Base-by-base conservation (phyloP, 2,797 vertebrate species). In the Sylvia borin region DNA sequence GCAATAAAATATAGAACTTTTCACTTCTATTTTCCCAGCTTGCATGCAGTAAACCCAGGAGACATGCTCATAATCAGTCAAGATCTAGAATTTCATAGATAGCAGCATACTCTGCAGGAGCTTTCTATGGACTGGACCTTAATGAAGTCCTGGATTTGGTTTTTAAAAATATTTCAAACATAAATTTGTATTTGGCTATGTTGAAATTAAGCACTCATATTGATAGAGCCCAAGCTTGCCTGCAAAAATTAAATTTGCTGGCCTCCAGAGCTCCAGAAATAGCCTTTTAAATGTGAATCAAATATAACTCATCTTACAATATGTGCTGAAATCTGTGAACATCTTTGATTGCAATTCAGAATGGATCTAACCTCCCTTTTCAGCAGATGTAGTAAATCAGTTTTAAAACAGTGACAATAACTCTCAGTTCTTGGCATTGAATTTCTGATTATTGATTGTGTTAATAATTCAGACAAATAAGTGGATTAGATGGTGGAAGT, bases 1-100 rank as follows among this genome's bases (percentile, higher is more conserved):
- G 85, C 92, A 92, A 93, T 81, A 78, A 85, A 73, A 90, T 78
- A 75, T 0, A 78, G 95, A 94, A 92, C 66, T 90, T 92, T 91
- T 95, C 78, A 85, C 54, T 97, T 88, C 60, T 93, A 1, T 76
- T 94, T 92, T 94, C 43, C 73, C 43, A 87, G 70, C 53, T 73
- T 95, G 83, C 71, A 74, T 92, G 90, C 79, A 92, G 64, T 88
- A 81, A 81, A 79, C 34, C 50, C 51, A 80, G 62, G 54, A 67
- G 18, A 68, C 0, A 0, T 78, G 27, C 47, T 89, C 50, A 29
- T 83, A 71, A 24, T 67, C 36, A 74, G 11, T 58, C 65, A 83
- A 36, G 16, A 25, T 80, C 34, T 68, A 77, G 53, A 32, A 50
- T 9, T 73, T 87, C 21, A 17, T 55, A 20, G 75, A 40, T 26